phyloP scores from a whole-genome alignment of 1,140 invertebrate genomes.

The Heliconius melpomene region DNA sequence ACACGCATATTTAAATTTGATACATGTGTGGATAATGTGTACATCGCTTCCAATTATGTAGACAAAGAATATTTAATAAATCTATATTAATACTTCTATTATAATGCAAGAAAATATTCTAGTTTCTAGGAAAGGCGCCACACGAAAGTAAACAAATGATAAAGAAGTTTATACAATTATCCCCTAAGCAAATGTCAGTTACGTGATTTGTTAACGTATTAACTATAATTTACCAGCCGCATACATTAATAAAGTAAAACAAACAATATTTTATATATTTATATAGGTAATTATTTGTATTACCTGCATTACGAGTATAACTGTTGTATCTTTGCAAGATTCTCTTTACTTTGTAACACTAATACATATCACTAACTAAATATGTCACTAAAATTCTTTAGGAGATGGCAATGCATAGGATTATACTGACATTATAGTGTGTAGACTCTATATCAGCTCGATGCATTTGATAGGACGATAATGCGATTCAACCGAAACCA shows the following conservation, averaged over 20 bases:
- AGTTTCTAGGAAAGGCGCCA: not conserved
- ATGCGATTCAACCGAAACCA: not conserved
- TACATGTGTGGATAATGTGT: too few relatives aligned
- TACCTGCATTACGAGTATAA: not conserved
- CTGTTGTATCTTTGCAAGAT: not conserved
- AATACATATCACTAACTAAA: not conserved
- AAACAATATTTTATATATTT: not conserved
- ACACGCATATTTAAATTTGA: too few relatives aligned
- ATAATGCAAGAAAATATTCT: not conserved
- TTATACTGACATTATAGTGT: not conserved
- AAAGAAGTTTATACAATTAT: not conserved
- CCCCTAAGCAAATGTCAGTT: not conserved
- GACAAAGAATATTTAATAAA: too few relatives aligned
- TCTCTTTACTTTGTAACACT: not conserved
- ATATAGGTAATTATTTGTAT: not conserved
- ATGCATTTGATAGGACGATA: not conserved
- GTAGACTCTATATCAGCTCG: not conserved
- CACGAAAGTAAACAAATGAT: not conserved
- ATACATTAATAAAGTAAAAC: not conserved
- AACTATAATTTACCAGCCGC: not conserved
- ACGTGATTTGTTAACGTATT: not conserved
- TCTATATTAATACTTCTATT: too few relatives aligned
- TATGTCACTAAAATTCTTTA: not conserved
- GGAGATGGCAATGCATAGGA: not conserved
- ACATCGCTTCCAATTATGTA: too few relatives aligned